Conservation (phyloP, 2,113 vertebrate genomes). For the Macroglossus sobrinus region DNA sequence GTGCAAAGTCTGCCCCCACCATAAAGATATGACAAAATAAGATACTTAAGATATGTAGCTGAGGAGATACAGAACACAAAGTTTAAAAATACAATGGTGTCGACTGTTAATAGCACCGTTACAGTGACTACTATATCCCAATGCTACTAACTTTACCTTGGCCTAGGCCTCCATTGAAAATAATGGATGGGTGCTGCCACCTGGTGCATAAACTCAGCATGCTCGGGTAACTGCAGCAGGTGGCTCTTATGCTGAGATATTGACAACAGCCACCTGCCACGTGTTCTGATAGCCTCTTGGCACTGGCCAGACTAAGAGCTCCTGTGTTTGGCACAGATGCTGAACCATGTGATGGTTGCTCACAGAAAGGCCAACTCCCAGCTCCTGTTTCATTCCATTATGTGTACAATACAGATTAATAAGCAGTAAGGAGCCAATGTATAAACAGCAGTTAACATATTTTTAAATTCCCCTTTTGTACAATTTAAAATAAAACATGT, state of each 20-base stretch:
- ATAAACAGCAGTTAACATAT: constrained; percentile 90
- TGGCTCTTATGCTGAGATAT: constrained; percentile 13
- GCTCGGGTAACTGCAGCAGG: neutral
- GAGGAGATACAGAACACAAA: constrained; percentile 80
- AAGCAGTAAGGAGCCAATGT: constrained; percentile 91
- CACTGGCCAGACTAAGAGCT: constrained; percentile 76
- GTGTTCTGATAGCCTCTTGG: constrained; percentile 64
- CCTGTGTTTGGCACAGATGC: constrained; percentile 71
- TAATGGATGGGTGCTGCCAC: constrained; percentile 58
- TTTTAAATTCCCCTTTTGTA: constrained; percentile 90
- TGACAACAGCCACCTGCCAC: constrained; percentile 66
- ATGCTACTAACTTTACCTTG: constrained; percentile 68
- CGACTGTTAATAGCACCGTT: constrained; percentile 79
- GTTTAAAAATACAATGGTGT: constrained; percentile 80
- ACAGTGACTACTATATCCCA: constrained; percentile 78
- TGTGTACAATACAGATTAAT: constrained; percentile 92
- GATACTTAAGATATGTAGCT: constrained; percentile 82
- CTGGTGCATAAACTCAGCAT: constrained; percentile 43
- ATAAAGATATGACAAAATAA: constrained; percentile 83
- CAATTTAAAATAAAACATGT: constrained; percentile 93
- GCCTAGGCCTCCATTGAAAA: constrained; percentile 33
- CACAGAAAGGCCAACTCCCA: constrained; percentile 77
- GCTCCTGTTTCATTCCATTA: constrained; percentile 78
- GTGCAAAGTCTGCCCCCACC: constrained; percentile 89
- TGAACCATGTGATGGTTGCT: constrained; percentile 51